phyloP scores from a whole-genome alignment of 2,113 vertebrate species.

The Hylia prasina region DNA sequence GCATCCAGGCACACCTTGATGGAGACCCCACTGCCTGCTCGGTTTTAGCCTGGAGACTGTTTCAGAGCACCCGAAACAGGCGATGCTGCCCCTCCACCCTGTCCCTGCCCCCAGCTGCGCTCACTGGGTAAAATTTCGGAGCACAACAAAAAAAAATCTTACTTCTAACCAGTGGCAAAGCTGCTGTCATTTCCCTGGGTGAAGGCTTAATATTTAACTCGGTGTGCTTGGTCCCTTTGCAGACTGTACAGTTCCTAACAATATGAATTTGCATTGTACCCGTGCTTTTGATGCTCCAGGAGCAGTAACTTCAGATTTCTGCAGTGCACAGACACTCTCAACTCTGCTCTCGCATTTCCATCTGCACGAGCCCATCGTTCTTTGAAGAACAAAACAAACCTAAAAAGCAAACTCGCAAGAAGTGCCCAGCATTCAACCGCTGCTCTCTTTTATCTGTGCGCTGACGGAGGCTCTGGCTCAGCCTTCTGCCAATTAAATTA shows the following conservation, averaged over 20 bases:
- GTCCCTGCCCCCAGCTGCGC: not conserved
- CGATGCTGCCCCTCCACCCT: not conserved
- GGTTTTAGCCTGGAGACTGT: not conserved
- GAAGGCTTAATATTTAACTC: not conserved
- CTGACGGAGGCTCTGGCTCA: not conserved
- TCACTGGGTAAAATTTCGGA: not conserved
- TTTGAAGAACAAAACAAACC: not conserved
- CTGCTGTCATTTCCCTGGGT: not conserved
- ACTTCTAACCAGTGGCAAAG: not conserved
- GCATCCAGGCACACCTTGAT: not conserved
- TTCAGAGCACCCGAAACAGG: not conserved
- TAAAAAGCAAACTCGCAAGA: not conserved
- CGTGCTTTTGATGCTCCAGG: not conserved
- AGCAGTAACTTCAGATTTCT: not conserved
- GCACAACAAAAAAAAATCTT: not conserved
- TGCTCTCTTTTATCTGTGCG: not conserved
- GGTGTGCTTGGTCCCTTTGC: not conserved
- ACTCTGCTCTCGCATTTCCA: not conserved
- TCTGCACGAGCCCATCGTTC: not conserved
- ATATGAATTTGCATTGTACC: not conserved
- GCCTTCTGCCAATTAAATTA: not conserved
- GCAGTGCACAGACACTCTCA: not conserved
- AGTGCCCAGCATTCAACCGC: not conserved
- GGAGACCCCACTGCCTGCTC: not conserved
- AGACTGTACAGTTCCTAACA: not conserved